These are phyloP conservation scores for Sorex fumeus DNA, from an alignment of 2,113 vertebrate species.

Conservation along the genomic window DNA sequence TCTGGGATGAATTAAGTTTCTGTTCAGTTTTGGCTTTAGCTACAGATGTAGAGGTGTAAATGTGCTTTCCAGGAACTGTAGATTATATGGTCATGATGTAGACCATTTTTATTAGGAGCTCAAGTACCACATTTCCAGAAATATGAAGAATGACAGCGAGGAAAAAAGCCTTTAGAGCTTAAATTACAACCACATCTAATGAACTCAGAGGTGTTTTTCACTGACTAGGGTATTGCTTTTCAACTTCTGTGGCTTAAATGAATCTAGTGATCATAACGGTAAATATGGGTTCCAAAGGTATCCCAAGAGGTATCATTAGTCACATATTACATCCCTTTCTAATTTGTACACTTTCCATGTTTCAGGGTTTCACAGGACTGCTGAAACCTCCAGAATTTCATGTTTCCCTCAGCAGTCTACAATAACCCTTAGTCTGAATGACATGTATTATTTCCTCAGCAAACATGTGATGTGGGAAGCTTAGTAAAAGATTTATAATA, in stretches of 20 bases:
- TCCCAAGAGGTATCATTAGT: conserved; percentile 92
- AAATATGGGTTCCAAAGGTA: conserved; percentile 87
- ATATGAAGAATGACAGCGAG: conserved; percentile 88
- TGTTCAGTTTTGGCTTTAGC: conserved; percentile 78
- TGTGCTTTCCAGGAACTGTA: conserved; percentile 87
- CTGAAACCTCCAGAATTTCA: conserved; percentile 91
- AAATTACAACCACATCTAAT: conserved; percentile 90
- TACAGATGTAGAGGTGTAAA: conserved; percentile 88
- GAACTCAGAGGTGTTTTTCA: conserved; percentile 88
- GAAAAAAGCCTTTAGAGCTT: conserved; percentile 89
- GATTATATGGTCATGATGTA: conserved; percentile 85
- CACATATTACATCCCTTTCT: conserved; percentile 91
- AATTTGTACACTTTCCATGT: conserved; percentile 90
- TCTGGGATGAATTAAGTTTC: conserved; percentile 89
- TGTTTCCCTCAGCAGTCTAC: conserved; percentile 90
- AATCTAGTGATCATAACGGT: conserved; percentile 88
- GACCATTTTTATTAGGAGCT: conserved; percentile 87
- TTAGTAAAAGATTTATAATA: conserved; percentile 90
- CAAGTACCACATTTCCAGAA: conserved; percentile 87
- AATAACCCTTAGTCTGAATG: conserved; percentile 89
- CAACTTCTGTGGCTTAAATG: conserved; percentile 89
- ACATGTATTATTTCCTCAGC: conserved; percentile 91
- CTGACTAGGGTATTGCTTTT: conserved; percentile 88
- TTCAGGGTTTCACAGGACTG: conserved; percentile 87
- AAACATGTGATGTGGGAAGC: conserved; percentile 86